A percentile compares a stretch with the other conserved stretches of the same genome.
Conservation (phyloP, 2,888 invertebrate genomes). For the Tortrix viridana region DNA sequence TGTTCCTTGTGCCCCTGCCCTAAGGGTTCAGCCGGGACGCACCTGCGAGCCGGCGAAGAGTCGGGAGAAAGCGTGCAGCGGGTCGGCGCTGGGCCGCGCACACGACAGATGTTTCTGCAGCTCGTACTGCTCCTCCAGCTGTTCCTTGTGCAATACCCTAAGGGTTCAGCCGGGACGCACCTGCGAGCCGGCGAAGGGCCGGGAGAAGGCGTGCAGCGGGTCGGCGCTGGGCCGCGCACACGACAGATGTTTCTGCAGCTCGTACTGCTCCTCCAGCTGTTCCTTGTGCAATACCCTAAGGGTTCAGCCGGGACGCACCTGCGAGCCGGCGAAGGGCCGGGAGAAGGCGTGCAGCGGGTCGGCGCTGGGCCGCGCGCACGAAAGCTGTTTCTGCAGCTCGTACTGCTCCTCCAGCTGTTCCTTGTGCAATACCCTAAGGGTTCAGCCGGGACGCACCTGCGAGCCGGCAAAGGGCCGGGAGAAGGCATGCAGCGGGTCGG, state of each 20-base stretch:
- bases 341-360: constrained; percentile 59
- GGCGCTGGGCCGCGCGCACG: constrained; percentile 56
- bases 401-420: too few relatives aligned
- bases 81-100: constrained; percentile 40
- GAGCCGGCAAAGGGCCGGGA: constrained; percentile 85
- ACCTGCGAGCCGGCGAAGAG: constrained; percentile 85
- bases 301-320: constrained; percentile 59
- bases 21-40: constrained; percentile 14
- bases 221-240: constrained; percentile 45
- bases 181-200: constrained; percentile 85
- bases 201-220: constrained; percentile 60
- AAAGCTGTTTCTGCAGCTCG: too few relatives aligned
- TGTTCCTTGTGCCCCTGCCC: too few relatives aligned
- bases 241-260: too few relatives aligned
- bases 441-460: constrained; percentile 57
- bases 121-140: too few relatives aligned
- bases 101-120: too few relatives aligned
- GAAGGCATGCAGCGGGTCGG: constrained; percentile 52
- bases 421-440: too few relatives aligned
- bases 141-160: constrained; percentile 43
- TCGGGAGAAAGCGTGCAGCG: constrained; percentile 65
- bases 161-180: constrained; percentile 56
- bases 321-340: constrained; percentile 85
- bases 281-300: constrained; percentile 41
- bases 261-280: too few relatives aligned